Conservation (phyloP, 2,113 vertebrate species). For the Sapayoa aenigma region DNA sequence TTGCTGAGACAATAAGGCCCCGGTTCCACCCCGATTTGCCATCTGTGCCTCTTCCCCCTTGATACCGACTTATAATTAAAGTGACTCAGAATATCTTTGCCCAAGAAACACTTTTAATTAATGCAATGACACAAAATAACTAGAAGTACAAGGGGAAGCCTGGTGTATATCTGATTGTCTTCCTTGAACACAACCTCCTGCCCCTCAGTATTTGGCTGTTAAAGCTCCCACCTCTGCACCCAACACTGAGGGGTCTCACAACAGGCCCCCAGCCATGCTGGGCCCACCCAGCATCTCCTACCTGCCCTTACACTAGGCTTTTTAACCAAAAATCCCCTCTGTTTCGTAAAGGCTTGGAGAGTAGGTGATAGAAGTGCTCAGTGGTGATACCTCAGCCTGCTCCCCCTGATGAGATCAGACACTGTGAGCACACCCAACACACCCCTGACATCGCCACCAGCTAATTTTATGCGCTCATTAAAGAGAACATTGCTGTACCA, state of each 20-base stretch:
- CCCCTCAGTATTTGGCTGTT: background rate
- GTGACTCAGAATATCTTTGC: background rate
- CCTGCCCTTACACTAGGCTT: background rate
- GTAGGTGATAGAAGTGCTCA: background rate
- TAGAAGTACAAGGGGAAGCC: background rate
- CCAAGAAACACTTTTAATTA: conserved; percentile 41
- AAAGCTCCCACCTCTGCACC: background rate
- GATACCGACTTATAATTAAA: conserved; percentile 30
- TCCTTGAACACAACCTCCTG: background rate
- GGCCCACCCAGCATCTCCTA: background rate
- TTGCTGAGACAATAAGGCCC: background rate
- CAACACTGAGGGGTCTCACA: background rate
- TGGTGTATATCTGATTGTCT: background rate
- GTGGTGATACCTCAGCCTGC: background rate
- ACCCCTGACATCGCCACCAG: background rate
- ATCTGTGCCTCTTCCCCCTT: conserved; percentile 24
- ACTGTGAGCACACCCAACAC: too few relatives aligned
- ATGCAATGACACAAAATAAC: background rate
- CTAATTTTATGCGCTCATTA: background rate
- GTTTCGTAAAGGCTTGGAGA: background rate
- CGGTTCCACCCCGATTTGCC: background rate
- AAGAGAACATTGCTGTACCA: background rate
- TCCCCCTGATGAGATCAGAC: too few relatives aligned
- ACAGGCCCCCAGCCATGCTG: background rate
- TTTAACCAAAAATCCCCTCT: background rate